Base-by-base conservation (phyloP, 2,797 vertebrate genomes). In the Discoglossus pictus region DNA sequence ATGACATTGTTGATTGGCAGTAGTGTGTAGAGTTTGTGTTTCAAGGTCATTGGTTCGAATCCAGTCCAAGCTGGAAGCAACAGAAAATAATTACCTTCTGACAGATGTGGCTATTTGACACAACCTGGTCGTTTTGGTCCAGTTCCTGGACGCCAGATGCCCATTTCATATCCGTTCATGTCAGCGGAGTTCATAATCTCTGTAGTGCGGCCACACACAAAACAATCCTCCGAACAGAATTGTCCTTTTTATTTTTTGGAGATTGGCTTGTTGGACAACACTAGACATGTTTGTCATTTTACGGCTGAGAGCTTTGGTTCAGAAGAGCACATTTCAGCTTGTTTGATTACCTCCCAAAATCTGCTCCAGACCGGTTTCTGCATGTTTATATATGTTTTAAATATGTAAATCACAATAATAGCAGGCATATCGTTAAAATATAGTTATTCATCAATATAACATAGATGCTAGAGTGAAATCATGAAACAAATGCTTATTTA, bases 81-180 rank as follows among this genome's bases (percentile, higher is more conserved):
- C 21, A 4, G 27, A 46, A 36, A 36, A 65, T 54, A 54, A 65
- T 65, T 47, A 56, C 42, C 62, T 65, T 20, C 52, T 17, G 62
- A 55, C 62, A 65, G 62, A 65, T 65, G 62, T 47, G 42, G 18
- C 27, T 17, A 18, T 38, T 38, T 44, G 25, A 35, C 52, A 38
- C 36, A 55, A 38, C 27, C 51, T 38, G 62, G 51, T 23, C 9
- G n/a, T 17, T 13, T 55, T 55, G 62, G 51, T 54, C 52, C 8
- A 17, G 9, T 55, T 65, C 52, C 42, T 65, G 31, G 52, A 46
- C 62, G 21, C 51, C 62, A 65, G 62, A 65, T 65, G 62, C 31
- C 62, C 52, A 16, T 44, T 25, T 65, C 51, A 47, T 6, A 65
- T 65, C 52, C 4, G 20, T 21, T 55, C 52, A 38, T 65, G 52